Conservation (phyloP, 2,113 vertebrate species). For the Telmatochromis sp. region DNA sequence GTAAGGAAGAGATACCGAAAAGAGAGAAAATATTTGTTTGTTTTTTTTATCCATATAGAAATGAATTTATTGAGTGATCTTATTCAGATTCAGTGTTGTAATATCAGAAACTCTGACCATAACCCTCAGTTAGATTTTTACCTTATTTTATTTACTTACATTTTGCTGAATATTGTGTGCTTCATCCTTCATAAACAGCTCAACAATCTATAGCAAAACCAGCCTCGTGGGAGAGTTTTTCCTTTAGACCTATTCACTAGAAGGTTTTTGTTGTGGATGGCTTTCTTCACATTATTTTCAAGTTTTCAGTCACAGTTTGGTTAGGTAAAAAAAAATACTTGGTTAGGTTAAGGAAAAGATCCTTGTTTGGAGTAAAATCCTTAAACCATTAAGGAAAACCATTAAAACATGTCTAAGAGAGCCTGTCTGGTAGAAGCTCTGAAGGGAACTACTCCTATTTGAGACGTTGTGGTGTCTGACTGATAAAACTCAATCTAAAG, state of each 20-base stretch:
- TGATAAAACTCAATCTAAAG: not conserved
- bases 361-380: not conserved
- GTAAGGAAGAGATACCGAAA: not conserved
- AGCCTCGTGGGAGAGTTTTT: not conserved
- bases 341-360: not conserved
- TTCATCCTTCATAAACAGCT: not conserved
- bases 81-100: not conserved
- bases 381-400: not conserved
- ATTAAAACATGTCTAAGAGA: not conserved
- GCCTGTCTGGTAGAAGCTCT: not conserved
- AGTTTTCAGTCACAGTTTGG: not conserved
- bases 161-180: not conserved
- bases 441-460: not conserved
- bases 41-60: not conserved
- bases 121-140: not conserved
- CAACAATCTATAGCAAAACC: not conserved
- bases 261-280: not conserved
- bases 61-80: not conserved
- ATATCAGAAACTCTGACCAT: not conserved
- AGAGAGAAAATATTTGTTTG: accelerated
- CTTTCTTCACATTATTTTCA: not conserved
- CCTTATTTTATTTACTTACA: not conserved
- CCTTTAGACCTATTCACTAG: not conserved
- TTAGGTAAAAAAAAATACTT: not conserved
- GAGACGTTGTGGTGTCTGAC: not conserved